Evolutionary conservation across 2,797 vertebrate genomes (phyloP).

Genomic region (Ibycter americanus): DNA sequence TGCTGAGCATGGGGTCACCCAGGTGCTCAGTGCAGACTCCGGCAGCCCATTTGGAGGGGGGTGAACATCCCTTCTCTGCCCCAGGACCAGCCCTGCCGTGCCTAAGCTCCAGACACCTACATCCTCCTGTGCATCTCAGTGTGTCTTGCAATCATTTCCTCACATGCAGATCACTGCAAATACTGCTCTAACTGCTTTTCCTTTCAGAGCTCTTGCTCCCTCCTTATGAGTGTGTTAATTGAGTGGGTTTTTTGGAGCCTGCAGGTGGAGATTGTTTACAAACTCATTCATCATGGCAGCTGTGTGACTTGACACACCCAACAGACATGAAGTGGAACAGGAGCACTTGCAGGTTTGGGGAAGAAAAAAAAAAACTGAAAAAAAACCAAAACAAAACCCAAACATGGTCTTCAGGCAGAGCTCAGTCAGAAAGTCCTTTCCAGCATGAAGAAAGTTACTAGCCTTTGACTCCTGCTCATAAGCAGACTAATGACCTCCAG

Average conservation of each 20-base stretch:
- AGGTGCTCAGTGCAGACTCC: not conserved
- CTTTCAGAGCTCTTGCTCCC: not conserved
- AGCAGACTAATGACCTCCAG: not conserved
- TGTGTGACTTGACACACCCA: not conserved
- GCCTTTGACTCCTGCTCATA: not conserved
- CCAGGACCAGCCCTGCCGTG: rapidly evolving
- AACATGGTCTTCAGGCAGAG: not conserved
- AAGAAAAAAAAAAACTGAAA: not conserved
- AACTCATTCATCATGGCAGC: not conserved
- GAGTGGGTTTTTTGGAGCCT: not conserved
- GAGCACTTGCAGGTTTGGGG: not conserved
- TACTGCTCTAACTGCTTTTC: not conserved
- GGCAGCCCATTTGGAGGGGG: not conserved
- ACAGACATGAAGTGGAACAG: not conserved
- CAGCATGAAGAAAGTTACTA: not conserved
- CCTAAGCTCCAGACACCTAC: not conserved
- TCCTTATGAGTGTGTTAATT: not conserved
- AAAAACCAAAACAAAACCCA: too few relatives aligned
- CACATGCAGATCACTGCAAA: rapidly evolving
- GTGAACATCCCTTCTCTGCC: not conserved
- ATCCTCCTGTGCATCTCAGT: not conserved
- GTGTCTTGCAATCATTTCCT: not conserved
- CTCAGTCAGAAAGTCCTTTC: not conserved
- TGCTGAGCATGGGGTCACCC: not conserved
- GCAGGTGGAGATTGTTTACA: not conserved